Conservation (phyloP, 2,888 invertebrate species). For the Aplocera efformata region DNA sequence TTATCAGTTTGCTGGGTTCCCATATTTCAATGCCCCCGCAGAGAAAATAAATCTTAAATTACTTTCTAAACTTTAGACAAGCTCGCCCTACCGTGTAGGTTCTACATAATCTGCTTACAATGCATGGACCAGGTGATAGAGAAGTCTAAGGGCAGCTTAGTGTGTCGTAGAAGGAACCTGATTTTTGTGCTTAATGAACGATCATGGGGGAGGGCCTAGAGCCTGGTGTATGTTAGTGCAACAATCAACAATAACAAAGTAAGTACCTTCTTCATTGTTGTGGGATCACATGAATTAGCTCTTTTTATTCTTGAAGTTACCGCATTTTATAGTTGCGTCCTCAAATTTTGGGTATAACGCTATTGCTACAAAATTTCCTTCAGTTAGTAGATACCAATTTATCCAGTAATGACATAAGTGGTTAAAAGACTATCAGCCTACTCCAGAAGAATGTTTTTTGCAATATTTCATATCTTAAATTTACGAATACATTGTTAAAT, state of each 20-base stretch:
- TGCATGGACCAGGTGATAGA: slow-evolving; percentile 73
- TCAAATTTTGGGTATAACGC: slow-evolving; percentile 40
- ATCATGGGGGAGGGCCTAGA: slow-evolving; percentile 61
- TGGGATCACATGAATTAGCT: slow-evolving; percentile 64
- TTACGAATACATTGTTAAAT: too few species aligned
- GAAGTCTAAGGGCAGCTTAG: slow-evolving; percentile 59
- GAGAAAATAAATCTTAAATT: slow-evolving; percentile 16
- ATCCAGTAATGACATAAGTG: too few species aligned
- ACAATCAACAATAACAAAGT: slow-evolving; percentile 55
- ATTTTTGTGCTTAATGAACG: slow-evolving; percentile 59
- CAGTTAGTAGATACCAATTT: too few species aligned
- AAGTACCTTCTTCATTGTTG: slow-evolving; percentile 69
- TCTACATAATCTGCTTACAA: slow-evolving; percentile 54
- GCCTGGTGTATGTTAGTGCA: slow-evolving; percentile 54
- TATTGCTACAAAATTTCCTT: background rate
- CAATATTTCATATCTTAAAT: too few species aligned
- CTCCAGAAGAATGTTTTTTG: too few species aligned
- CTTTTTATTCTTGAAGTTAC: slow-evolving; percentile 57
- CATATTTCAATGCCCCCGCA: too few species aligned
- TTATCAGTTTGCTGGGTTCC: too few species aligned
- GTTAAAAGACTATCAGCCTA: too few species aligned
- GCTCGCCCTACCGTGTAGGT: slow-evolving; percentile 20
- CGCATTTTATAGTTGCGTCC: slow-evolving; percentile 50
- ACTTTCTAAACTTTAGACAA: slow-evolving; percentile 21
- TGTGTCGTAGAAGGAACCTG: slow-evolving; percentile 70